phyloP scores from a whole-genome alignment of 2,113 vertebrate species.

The Siniperca knerii region DNA sequence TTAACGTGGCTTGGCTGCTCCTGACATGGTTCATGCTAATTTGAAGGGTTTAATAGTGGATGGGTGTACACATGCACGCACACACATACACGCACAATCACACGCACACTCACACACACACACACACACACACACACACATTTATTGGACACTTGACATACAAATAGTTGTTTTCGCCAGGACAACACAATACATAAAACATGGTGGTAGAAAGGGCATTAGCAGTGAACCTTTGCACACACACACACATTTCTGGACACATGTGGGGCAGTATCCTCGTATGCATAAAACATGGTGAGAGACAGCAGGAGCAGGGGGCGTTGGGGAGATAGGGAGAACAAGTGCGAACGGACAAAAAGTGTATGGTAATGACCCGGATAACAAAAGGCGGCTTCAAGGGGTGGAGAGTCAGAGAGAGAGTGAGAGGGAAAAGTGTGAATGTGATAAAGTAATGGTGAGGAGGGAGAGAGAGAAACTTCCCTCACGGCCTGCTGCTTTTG shows the following conservation, averaged over 20 bases:
- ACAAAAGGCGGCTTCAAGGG: conserved; percentile 65
- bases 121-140: conserved; percentile 13
- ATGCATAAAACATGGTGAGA: conserved; percentile 77
- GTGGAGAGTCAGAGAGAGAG: conserved; percentile 48
- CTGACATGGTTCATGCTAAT: conserved; percentile 66
- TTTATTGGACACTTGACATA: conserved; percentile 20
- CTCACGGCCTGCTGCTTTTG: conserved; percentile 75
- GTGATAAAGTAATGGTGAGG: conserved; percentile 67
- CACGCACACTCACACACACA: conserved; percentile 3
- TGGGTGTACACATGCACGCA: neutral
- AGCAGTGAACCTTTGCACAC: conserved; percentile 51
- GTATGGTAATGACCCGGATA: conserved; percentile 78
- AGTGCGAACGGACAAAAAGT: conserved; percentile 72
- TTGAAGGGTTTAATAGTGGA: conserved; percentile 60
- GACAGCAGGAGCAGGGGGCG: conserved; percentile 58
- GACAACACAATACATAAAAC: conserved; percentile 69
- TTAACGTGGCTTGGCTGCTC: conserved; percentile 63
- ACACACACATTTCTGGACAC: conserved; percentile 51
- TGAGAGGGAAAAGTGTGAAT: conserved; percentile 45
- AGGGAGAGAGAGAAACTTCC: conserved; percentile 60
- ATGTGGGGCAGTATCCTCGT: conserved; percentile 42
- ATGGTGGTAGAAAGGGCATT: conserved; percentile 60
- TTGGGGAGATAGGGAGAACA: conserved; percentile 69
- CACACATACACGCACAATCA: conserved; percentile 4
- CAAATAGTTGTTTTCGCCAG: conserved; percentile 24